phyloP scores from a whole-genome alignment of 2,113 vertebrate genomes.

The Syngnathoides biaculeatus region DNA sequence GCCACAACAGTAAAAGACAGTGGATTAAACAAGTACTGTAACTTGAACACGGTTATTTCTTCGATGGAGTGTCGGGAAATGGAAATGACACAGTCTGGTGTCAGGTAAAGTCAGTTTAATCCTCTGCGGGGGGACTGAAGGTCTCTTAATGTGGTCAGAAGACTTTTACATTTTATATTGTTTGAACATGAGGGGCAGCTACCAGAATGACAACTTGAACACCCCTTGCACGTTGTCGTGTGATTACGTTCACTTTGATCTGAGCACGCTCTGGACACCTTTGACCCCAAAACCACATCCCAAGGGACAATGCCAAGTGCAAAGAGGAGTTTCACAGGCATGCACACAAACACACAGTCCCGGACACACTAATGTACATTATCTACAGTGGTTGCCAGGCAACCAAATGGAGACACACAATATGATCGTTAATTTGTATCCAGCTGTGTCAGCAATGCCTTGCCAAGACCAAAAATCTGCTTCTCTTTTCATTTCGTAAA shows the following conservation, averaged over 20 bases:
- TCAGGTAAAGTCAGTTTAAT: conserved; percentile 28
- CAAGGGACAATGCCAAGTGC: conserved; percentile 14
- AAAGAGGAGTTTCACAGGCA: conserved; percentile 21
- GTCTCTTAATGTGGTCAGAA: conserved; percentile 10
- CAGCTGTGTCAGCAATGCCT: conserved; percentile 56
- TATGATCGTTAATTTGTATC: conserved; percentile 55
- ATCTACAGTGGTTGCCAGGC: conserved; percentile 51
- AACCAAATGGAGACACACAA: conserved; percentile 43
- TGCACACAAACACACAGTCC: conserved; percentile 14
- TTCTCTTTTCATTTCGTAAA: conserved; percentile 2
- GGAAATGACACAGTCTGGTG: conserved; percentile 4
- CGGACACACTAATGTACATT: conserved; percentile 34
- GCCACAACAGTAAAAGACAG: too few species aligned
- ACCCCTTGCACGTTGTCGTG: conserved; percentile 9
- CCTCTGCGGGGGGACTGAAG: conserved; percentile 25
- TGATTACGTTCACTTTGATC: conserved; percentile 16
- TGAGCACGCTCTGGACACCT: conserved; percentile 1
- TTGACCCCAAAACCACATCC: neutral
- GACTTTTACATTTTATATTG: conserved; percentile 1
- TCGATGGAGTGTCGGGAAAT: neutral
- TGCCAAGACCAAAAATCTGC: conserved; percentile 26
- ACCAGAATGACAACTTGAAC: conserved; percentile 1
- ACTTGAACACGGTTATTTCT: neutral
- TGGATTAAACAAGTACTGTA: too few species aligned
- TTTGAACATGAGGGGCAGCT: conserved; percentile 12